Conservation (phyloP, 2,888 invertebrate species). For the Tiphia femorata region DNA sequence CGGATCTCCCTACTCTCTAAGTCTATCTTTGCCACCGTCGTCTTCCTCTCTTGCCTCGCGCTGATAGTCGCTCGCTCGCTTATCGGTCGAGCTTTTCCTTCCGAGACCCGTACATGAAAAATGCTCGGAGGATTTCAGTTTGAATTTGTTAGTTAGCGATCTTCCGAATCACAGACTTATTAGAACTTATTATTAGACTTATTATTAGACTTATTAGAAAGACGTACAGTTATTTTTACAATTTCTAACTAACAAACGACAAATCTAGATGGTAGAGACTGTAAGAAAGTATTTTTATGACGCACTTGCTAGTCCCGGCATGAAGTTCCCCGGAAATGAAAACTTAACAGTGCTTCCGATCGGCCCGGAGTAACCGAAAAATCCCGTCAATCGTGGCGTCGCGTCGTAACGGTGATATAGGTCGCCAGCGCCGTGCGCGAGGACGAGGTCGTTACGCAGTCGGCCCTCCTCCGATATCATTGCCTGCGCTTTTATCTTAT, state of each 20-base stretch:
- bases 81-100: slow-evolving; percentile 1
- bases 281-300: too few relatives aligned
- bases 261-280: too few relatives aligned
- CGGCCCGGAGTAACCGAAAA: not conserved
- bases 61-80: not conserved
- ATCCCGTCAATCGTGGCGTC: not conserved
- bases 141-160: too few relatives aligned
- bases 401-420: slow-evolving; percentile 2
- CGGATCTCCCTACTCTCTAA: slow-evolving; percentile 34
- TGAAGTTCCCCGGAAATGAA: too few relatives aligned
- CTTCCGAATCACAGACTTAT: too few relatives aligned
- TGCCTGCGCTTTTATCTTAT: slow-evolving; percentile 18
- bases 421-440: slow-evolving; percentile 16
- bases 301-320: too few relatives aligned
- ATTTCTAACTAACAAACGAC: too few relatives aligned
- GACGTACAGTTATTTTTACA: too few relatives aligned
- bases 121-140: not conserved
- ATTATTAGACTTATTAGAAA: too few relatives aligned
- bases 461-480: slow-evolving; percentile 6
- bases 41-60: slow-evolving; percentile 4
- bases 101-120: not conserved
- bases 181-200: too few relatives aligned
- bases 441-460: slow-evolving; percentile 31
- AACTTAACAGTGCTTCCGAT: not conserved
- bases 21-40: slow-evolving; percentile 40